Evolutionary conservation across 2,113 vertebrate species (phyloP).

Genomic region (Mobula birostris): DNA sequence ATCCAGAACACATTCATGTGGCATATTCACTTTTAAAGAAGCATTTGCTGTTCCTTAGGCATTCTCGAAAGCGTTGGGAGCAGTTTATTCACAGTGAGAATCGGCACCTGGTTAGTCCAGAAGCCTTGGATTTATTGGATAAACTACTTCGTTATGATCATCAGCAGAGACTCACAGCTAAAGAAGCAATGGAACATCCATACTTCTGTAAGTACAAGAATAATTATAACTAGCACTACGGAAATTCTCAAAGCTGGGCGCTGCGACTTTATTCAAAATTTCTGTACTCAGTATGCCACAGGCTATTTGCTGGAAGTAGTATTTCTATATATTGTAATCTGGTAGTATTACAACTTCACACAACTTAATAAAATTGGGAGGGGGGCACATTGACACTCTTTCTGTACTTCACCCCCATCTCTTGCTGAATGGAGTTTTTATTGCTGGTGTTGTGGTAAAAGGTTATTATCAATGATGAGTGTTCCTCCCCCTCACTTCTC

Average conservation of each 20-base stretch:
- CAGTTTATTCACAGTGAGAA: conserved; percentile 97
- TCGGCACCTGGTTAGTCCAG: conserved; percentile 89
- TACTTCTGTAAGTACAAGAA: conserved; percentile 82
- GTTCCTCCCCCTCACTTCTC: too few species aligned
- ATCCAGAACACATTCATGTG: background rate
- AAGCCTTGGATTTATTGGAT: conserved; percentile 91
- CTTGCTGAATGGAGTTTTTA: too few species aligned
- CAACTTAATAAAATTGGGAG: background rate
- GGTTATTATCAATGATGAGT: too few species aligned
- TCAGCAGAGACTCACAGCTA: conserved; percentile 92
- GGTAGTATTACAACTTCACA: background rate
- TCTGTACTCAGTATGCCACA: background rate
- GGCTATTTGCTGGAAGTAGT: background rate
- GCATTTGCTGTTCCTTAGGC: conserved; percentile 55
- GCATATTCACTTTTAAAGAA: background rate
- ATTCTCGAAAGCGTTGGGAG: conserved; percentile 93
- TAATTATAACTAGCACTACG: background rate
- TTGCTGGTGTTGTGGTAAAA: too few species aligned
- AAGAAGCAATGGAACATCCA: conserved; percentile 93
- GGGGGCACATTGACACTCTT: too few species aligned
- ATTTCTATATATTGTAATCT: background rate
- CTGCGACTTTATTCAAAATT: background rate
- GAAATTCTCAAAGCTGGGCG: background rate
- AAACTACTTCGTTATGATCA: conserved; percentile 97
- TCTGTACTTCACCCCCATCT: too few species aligned